Base-by-base conservation (phyloP, 2,797 vertebrate genomes). In the Gadopsis bispinosus region DNA sequence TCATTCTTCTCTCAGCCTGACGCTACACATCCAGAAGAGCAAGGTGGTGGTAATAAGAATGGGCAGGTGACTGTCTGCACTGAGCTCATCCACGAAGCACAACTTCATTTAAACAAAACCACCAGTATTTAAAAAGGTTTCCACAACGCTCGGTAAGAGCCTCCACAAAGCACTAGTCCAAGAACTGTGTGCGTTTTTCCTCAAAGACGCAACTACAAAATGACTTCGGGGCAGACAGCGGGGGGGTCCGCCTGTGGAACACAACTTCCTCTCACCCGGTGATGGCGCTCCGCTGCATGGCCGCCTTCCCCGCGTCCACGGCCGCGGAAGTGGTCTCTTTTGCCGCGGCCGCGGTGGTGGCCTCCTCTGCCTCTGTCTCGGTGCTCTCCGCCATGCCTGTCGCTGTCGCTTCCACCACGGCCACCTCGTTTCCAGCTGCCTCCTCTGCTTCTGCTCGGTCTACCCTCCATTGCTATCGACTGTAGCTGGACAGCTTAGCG, bases 351-450 rank as follows among this genome's bases (percentile, higher is more conserved):
- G 3, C 95, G 93, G 74, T 92, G 72, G 20, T 90, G 78, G 4
- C 92, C 92, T 87, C 95, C 93, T 69, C 95, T 91, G 35, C 94
- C 94, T 73, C 94, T 85, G 14, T 93, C 93, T 64, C 94, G 88
- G 77, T 90, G 81, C 8, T 94, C 95, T n/a, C 90, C 90, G 13
- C 89, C 85, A 12, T 50, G 67, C 26, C 69, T 62, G 29, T 85
- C 91, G n/a, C 68, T 9, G 51, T 92, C 89, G 51, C 68, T 62
- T 22, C 83, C 85, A 2, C 86, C 88, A 0, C 87, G 89, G 41
- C 89, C 90, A 1, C 91, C 88, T 87, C 88, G 83, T 78, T 1
- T 95, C 92, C 94, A 93, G 10, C 88, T 43, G 4, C 93, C 91
- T n/a, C 94, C 94, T 33, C 93, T 80, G 6, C 84, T 88, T 59